These are phyloP conservation scores for Bryconaethiops microstoma DNA, from an alignment of 2,797 vertebrate genomes.

Conservation along the genomic window DNA sequence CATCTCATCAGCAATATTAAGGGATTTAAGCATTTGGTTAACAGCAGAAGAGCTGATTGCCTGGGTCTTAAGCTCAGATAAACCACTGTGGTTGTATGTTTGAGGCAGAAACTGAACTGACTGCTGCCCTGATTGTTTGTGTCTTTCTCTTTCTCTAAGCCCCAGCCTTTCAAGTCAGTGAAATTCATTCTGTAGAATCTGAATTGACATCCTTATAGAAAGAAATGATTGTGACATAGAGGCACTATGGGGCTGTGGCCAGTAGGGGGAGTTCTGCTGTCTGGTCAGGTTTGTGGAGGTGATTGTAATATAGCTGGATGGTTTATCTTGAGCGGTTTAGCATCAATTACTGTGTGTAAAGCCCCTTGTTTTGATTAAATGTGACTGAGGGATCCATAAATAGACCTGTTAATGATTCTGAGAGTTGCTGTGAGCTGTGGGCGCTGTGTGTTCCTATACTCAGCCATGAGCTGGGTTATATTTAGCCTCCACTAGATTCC, in stretches of 20 bases:
- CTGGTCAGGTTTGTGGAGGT: conserved; percentile 32
- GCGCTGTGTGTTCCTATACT: not conserved
- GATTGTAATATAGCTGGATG: conserved; percentile 57
- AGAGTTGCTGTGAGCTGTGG: conserved; percentile 22
- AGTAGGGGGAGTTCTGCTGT: conserved; percentile 46
- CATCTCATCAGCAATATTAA: not conserved
- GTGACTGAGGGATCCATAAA: conserved; percentile 50
- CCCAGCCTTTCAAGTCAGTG: not conserved
- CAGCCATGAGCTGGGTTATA: conserved; percentile 23
- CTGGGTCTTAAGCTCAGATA: not conserved
- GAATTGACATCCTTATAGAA: not conserved
- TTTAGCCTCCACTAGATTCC: not conserved
- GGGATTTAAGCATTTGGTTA: not conserved
- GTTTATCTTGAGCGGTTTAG: conserved; percentile 52
- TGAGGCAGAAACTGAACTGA: not conserved
- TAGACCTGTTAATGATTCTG: conserved; percentile 56
- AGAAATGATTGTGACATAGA: not conserved
- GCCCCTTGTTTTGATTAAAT: conserved; percentile 56
- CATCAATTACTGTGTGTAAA: conserved; percentile 51
- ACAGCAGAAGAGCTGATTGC: conserved; percentile 11
- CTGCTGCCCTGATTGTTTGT: not conserved
- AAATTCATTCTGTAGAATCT: not conserved
- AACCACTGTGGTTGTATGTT: not conserved
- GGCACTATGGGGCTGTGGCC: conserved; percentile 40
- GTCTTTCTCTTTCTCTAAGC: not conserved